Percentiles rank a stretch among this genome's conserved stretches.
phyloP scores from a whole-genome alignment of 2,113 vertebrate species.

The Aramus guarauna region DNA sequence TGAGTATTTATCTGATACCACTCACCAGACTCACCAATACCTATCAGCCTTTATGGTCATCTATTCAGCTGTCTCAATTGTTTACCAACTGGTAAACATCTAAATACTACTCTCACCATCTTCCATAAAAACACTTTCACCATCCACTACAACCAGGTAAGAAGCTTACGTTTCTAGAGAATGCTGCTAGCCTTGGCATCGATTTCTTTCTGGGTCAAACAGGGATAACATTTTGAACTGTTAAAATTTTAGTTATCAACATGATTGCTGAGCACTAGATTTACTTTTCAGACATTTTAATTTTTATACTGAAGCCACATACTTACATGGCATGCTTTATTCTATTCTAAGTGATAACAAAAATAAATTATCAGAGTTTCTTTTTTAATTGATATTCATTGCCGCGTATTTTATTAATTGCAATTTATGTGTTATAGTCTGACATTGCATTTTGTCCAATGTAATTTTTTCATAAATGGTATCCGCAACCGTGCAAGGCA shows the following conservation, averaged over 20 bases:
- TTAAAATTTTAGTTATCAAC: not conserved
- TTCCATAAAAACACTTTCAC: not conserved
- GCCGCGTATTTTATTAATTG: not conserved
- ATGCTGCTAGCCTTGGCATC: not conserved
- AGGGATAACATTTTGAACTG: not conserved
- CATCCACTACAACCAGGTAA: not conserved
- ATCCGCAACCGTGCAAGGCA: rapidly evolving
- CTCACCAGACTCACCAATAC: not conserved
- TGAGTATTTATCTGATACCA: not conserved
- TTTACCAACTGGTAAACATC: not conserved
- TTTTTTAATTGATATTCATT: not conserved
- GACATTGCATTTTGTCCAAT: not conserved
- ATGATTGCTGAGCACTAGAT: not conserved
- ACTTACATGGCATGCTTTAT: not conserved
- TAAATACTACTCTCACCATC: not conserved
- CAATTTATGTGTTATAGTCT: not conserved
- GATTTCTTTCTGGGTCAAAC: not conserved
- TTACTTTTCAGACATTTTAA: not conserved
- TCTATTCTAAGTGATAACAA: not conserved
- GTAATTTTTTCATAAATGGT: not conserved
- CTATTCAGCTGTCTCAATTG: not conserved
- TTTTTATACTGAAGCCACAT: not conserved
- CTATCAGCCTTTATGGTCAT: not conserved
- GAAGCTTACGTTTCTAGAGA: not conserved
- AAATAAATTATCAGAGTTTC: not conserved